Evolutionary conservation across 2,797 vertebrate genomes (phyloP), one percentile per base, ranked within the genome.

Genomic region (Scomberomorus guttatus): DNA sequence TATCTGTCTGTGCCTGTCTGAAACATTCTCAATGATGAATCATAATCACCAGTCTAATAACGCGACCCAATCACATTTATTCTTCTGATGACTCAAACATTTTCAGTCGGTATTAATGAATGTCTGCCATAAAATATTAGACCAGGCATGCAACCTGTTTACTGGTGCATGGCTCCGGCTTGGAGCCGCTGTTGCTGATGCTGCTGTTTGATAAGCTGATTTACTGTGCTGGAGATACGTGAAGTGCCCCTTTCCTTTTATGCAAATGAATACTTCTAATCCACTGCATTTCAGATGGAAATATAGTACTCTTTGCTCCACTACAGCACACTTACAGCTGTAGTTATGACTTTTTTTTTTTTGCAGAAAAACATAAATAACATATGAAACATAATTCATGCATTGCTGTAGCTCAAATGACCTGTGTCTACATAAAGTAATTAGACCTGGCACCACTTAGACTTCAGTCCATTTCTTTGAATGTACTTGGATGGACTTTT

Each of bases 1-100:
- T 83, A 79, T 88, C 68, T 87, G 90, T 65, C 72, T 72, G 68
- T 83, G 79, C 89, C 83, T 91, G 91, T 84, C 79, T 84, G 44
- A 80, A 77, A 79, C 80, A 42, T 68, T 74, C 65, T 79, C 60
- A 15, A 34, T 61, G 68, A 81, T 82, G 72, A 72, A 77, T 88
- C 77, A 73, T 62, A 79, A 82, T 87, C 68, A 79, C 82, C 52
- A 61, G 22, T 55, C 52, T 77, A 72, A 72, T 78, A 70, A 68
- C 34, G 18, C 27, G 15, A 11, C 13, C 18, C 50, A 58, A 75
- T 75, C 59, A 48, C 42, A 65, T 61, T 72, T 69, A 24, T 70
- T 68, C n/a, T 58, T 70, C 32, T 46, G 56, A 50, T 62, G 2
- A 14, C 5, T 66, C 46, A 61, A 61, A 70, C 74, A 37, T 62